Evolutionary conservation across 2,888 invertebrate genomes (phyloP).

Genomic region (Caenorhabditis drosophilae): DNA sequence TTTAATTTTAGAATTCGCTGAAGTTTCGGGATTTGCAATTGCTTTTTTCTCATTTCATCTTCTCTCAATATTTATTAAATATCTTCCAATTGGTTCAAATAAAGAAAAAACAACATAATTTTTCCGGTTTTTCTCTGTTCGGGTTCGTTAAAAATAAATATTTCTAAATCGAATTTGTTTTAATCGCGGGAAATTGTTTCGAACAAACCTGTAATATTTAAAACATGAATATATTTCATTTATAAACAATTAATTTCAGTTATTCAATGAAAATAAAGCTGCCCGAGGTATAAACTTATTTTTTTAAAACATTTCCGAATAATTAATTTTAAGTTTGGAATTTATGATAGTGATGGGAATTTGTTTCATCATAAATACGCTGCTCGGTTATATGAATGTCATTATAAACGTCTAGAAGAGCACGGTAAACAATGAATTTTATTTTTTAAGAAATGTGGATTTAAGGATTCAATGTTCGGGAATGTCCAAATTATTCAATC

Average conservation of each 20-base stretch:
- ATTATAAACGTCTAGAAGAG: slow-evolving; percentile 5
- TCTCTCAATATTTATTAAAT: slow-evolving; percentile 10
- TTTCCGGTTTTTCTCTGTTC: too few relatives aligned
- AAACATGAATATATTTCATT: too few relatives aligned
- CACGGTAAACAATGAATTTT: slow-evolving; percentile 7
- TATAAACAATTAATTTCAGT: too few relatives aligned
- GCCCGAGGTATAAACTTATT: too few relatives aligned
- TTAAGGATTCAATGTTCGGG: slow-evolving; percentile 10
- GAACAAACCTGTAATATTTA: too few relatives aligned
- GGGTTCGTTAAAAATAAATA: not conserved
- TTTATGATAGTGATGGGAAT: slow-evolving; percentile 6
- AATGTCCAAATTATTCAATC: slow-evolving; percentile 1
- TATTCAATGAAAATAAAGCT: too few relatives aligned
- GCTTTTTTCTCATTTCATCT: slow-evolving; percentile 26
- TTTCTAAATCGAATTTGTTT: not conserved
- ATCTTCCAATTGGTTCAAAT: not conserved
- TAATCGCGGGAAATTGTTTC: not conserved
- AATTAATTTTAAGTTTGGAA: not conserved
- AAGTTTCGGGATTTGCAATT: slow-evolving; percentile 31
- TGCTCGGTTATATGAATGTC: not conserved
- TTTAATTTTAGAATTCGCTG: slow-evolving; percentile 24
- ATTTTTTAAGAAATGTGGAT: not conserved
- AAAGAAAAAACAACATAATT: not conserved
- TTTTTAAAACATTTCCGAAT: not conserved
- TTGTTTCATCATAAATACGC: slow-evolving; percentile 14